phyloP scores from a whole-genome alignment of 2,888 invertebrate genomes.

The Odontocolon sp. region DNA sequence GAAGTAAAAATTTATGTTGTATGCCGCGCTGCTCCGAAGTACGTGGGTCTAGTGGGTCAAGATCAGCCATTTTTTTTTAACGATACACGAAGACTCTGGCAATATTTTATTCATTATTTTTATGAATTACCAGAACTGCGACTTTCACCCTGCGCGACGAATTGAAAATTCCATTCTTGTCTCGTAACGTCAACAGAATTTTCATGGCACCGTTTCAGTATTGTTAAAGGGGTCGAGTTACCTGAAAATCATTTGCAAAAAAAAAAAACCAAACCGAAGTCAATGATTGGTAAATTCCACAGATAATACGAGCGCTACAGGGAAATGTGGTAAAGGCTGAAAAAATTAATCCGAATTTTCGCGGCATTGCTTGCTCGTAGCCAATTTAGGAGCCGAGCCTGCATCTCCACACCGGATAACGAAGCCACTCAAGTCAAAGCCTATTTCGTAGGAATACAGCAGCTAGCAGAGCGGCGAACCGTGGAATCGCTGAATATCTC shows the following conservation, averaged over 20 bases:
- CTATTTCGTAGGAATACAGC: conserved; percentile 34
- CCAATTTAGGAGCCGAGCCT: conserved; percentile 52
- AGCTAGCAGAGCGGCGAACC: conserved; percentile 34
- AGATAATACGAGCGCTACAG: neutral
- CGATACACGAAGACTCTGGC: conserved; percentile 8
- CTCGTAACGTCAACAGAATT: conserved; percentile 4
- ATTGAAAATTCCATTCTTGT: conserved; percentile 7
- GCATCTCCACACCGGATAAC: conserved; percentile 46
- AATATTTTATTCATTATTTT: neutral
- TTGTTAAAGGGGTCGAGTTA: conserved; percentile 15
- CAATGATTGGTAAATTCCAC: neutral
- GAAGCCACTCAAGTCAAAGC: conserved; percentile 48
- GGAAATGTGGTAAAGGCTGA: too few relatives aligned
- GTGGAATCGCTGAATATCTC: conserved; percentile 53
- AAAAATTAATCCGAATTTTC: conserved; percentile 21
- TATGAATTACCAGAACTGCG: conserved; percentile 1
- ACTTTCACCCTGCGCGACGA: conserved; percentile 30
- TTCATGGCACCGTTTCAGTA: neutral
- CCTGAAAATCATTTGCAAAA: neutral
- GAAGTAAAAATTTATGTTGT: conserved; percentile 1
- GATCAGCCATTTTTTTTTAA: conserved; percentile 20
- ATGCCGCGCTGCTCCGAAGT: neutral
- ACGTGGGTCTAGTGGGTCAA: conserved; percentile 30
- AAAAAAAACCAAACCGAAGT: neutral
- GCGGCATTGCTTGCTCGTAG: conserved; percentile 39